Evolutionary conservation across 2,888 invertebrate species (phyloP), one percentile per base, ranked within the genome.

Genomic region (Sepiola atlantica): DNA sequence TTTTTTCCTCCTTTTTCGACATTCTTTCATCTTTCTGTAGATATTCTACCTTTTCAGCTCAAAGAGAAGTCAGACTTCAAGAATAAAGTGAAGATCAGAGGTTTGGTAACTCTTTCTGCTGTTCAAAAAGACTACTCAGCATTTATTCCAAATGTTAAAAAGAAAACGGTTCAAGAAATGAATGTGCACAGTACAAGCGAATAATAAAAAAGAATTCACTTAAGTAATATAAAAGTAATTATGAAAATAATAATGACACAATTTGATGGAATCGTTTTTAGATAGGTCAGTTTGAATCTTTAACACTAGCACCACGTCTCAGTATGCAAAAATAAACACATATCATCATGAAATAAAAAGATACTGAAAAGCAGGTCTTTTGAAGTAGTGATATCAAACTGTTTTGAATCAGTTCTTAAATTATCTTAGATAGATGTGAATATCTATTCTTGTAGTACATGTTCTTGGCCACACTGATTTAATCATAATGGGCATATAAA

Each of bases 1-100:
- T 28, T 4, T 77, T 77, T 77, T 77, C 28, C 8, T 77, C 28
- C 77, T 77, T 77, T 0, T 77, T 77, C 77, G n/a, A 14, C 77
- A 77, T 77, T 77, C 77, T 77, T 77, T 77, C 77, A 77, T 77
- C 77, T 77, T 28, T 12, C n/a, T 77, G 28, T n/a, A 77, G 28
- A 77, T 77, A 77, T 77, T 77, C 28, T 77, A 77, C 77, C 77
- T 77, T 77, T n/a, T 77, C 77, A 77, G 77, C 77, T 77, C 77
- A 77, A 77, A 77, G 28, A 10, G n/a, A 77, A 77, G 77, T n/a
- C 28, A 28, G 24, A 77, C 77, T 77, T 77, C 28, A 77, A 77
- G 77, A 77, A 77, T 28, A n/a, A 28, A 28, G 77, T 77, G 77
- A 77, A 77, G 77, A 77, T 77, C 77, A 77, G 77, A 77, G 77